These are phyloP conservation scores for Magallana angulata DNA, from an alignment of 1,140 invertebrate species.

Conservation along the genomic window DNA sequence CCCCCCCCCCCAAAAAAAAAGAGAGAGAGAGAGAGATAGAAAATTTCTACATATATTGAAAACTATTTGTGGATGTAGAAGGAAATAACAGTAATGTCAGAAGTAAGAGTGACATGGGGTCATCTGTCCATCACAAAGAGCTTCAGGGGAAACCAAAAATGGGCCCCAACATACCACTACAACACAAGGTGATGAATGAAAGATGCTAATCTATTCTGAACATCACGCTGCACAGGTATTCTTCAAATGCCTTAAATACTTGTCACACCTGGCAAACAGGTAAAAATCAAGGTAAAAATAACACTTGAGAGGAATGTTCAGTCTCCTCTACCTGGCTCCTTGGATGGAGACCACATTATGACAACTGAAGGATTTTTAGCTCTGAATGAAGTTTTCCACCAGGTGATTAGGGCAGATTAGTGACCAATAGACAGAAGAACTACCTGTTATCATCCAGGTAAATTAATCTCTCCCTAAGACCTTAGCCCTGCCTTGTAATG, in stretches of 20 bases:
- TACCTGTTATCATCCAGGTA: background rate
- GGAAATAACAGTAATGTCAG: background rate
- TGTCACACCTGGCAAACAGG: slow-evolving; percentile 28
- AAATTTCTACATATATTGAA: too few species aligned
- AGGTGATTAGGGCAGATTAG: background rate
- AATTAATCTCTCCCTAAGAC: slow-evolving; percentile 5
- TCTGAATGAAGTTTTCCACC: background rate
- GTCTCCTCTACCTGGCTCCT: background rate
- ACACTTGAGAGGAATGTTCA: background rate
- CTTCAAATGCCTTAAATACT: slow-evolving; percentile 9
- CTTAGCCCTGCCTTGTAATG: background rate
- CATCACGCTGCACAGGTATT: slow-evolving; percentile 20
- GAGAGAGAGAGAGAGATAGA: too few species aligned
- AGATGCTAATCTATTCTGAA: slow-evolving; percentile 33
- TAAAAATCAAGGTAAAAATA: slow-evolving; percentile 21
- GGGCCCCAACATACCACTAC: background rate
- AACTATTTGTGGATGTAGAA: too few species aligned
- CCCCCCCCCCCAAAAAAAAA: too few species aligned
- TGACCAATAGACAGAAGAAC: background rate
- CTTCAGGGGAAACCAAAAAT: background rate
- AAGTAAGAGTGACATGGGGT: background rate
- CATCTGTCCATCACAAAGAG: background rate
- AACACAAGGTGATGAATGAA: background rate
- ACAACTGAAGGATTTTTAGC: background rate
- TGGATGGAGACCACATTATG: background rate